These are phyloP conservation scores for Cyprinodon brontotheroides DNA, from an alignment of 2,113 vertebrate species.

Conservation along the genomic window DNA sequence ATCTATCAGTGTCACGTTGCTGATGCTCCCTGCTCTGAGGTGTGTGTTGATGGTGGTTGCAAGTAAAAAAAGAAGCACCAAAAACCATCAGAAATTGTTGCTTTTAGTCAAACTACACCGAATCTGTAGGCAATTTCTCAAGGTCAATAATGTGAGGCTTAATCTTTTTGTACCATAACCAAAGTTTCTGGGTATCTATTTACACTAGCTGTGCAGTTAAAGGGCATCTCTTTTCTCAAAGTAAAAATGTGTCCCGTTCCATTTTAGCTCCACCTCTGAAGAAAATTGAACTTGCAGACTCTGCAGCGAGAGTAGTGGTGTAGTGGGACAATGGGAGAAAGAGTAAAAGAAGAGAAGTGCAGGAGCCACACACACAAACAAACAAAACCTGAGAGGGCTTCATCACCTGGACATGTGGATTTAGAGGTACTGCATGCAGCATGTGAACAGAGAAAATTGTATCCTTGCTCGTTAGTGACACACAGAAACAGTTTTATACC, in stretches of 20 bases:
- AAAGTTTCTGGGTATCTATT: slow-evolving; percentile 13
- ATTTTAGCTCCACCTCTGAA: slow-evolving; percentile 5
- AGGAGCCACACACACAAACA: slow-evolving; percentile 32
- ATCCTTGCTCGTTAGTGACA: slow-evolving; percentile 70
- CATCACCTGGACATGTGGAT: slow-evolving; percentile 71
- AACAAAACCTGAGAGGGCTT: slow-evolving; percentile 45
- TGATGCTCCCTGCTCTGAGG: slow-evolving; percentile 20
- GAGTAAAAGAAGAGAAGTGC: slow-evolving; percentile 21
- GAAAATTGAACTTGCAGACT: slow-evolving; percentile 33
- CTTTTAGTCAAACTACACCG: slow-evolving; percentile 6
- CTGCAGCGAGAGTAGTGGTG: slow-evolving; percentile 16
- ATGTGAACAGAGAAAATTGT: slow-evolving; percentile 53
- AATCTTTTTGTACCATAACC: slow-evolving; percentile 4
- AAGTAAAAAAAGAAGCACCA: neutral
- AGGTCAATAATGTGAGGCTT: slow-evolving; percentile 18
- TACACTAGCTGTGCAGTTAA: neutral
- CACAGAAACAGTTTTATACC: slow-evolving; percentile 64
- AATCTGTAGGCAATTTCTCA: neutral
- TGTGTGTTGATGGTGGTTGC: slow-evolving; percentile 10
- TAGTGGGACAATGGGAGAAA: neutral
- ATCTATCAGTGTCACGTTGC: slow-evolving; percentile 32
- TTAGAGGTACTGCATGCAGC: slow-evolving; percentile 51
- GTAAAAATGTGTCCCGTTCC: slow-evolving; percentile 13
- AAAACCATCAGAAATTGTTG: slow-evolving; percentile 29
- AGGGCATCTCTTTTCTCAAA: neutral